Conservation (phyloP, 2,888 invertebrate species). For the Helicoverpa assulta region DNA sequence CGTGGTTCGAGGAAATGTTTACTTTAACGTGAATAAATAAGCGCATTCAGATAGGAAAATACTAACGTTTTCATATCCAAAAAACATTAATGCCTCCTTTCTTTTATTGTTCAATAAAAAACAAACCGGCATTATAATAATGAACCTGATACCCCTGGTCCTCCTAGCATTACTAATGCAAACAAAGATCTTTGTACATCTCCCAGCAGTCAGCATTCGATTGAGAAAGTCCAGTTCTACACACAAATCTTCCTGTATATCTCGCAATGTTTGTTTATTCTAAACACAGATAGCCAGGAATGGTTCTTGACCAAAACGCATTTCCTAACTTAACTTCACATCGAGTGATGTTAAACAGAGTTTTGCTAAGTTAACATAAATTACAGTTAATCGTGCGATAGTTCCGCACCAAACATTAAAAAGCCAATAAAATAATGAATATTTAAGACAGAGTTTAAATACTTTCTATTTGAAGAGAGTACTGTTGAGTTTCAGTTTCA, state of each 20-base stretch:
- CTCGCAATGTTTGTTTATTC: conserved; percentile 69
- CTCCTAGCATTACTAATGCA: conserved; percentile 47
- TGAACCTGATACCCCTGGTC: conserved; percentile 31
- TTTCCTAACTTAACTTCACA: conserved; percentile 60
- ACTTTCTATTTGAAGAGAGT: conserved; percentile 14
- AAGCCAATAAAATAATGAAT: conserved; percentile 34
- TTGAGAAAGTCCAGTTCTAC: conserved; percentile 54
- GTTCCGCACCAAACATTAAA: conserved; percentile 25
- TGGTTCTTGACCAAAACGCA: conserved; percentile 70
- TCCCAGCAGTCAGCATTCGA: conserved; percentile 21
- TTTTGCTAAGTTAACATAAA: conserved; percentile 48
- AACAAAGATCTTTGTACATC: conserved; percentile 50
- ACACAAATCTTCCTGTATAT: conserved; percentile 40
- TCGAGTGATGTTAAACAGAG: conserved; percentile 68
- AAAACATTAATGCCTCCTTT: neutral
- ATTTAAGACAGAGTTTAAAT: conserved; percentile 17
- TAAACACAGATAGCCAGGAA: conserved; percentile 64
- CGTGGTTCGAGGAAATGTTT: conserved; percentile 52
- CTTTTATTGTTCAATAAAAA: conserved; percentile 8
- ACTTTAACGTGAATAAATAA: neutral
- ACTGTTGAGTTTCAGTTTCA: conserved; percentile 42
- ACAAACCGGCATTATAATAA: neutral
- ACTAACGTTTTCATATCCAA: too few species aligned
- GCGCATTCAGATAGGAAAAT: neutral
- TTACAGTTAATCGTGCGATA: conserved; percentile 16